These are phyloP conservation scores for Dromas ardeola DNA, from an alignment of 2,113 vertebrate genomes.

Conservation along the genomic window DNA sequence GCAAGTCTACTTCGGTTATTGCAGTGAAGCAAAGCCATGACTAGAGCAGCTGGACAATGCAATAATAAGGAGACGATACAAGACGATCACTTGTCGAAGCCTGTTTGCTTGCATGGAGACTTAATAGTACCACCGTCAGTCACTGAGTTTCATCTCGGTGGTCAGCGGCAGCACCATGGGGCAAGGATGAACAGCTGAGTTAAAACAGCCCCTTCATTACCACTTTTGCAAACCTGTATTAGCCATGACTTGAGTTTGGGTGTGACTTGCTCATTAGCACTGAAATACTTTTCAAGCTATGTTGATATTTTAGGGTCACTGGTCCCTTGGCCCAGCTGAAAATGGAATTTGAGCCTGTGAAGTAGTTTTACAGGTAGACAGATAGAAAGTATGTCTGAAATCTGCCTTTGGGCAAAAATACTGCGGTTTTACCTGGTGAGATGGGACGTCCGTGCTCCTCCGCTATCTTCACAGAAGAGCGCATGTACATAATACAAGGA, in stretches of 20 bases:
- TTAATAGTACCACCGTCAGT: rapidly evolving
- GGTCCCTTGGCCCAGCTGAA: neutral
- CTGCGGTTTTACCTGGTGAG: neutral
- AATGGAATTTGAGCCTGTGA: neutral
- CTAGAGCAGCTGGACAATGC: neutral
- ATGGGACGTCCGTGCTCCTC: neutral
- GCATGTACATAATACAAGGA: neutral
- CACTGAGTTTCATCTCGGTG: neutral
- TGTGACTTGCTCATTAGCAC: neutral
- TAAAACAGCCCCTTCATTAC: neutral
- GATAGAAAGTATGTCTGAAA: neutral
- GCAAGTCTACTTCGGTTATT: neutral
- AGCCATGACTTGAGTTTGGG: neutral
- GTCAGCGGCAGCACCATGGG: neutral
- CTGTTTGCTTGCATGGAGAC: neutral
- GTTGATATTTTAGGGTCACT: neutral
- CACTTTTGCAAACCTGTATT: neutral
- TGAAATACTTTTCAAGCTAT: neutral
- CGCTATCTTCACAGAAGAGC: neutral
- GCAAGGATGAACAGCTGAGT: neutral
- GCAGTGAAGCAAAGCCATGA: neutral
- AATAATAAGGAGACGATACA: rapidly evolving
- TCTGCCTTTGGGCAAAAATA: neutral
- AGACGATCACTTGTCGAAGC: neutral
- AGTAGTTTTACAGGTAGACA: neutral